phyloP scores from a whole-genome alignment of 2,113 vertebrate species.

The Eonycteris spelaea region DNA sequence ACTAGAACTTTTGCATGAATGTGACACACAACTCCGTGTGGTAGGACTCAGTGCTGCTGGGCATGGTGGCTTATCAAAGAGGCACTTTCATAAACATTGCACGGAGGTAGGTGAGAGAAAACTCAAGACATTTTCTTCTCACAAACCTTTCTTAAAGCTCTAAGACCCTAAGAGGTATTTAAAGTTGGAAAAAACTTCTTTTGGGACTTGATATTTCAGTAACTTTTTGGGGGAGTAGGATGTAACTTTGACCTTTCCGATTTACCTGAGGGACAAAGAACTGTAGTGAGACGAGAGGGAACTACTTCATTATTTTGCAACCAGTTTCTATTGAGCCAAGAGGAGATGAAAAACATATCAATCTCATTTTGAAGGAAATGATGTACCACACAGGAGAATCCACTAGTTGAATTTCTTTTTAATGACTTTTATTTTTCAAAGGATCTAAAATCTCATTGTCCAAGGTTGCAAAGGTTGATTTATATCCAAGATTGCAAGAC shows the following conservation, averaged over 20 bases:
- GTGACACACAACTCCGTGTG: accelerated
- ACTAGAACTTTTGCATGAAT: neutral
- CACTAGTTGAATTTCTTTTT: neutral
- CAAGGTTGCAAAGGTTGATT: neutral
- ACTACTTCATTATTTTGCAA: neutral
- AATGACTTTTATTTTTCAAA: conserved; percentile 23
- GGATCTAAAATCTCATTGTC: neutral
- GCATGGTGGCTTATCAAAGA: neutral
- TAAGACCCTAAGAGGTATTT: neutral
- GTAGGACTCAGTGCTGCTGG: no score
- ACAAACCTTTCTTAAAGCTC: neutral
- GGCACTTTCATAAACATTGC: neutral
- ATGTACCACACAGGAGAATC: neutral
- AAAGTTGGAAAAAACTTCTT: neutral
- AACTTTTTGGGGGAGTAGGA: neutral
- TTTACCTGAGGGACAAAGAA: neutral
- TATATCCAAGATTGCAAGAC: neutral
- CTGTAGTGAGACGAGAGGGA: neutral
- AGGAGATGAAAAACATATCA: neutral
- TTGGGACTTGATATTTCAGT: neutral
- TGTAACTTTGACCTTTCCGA: neutral
- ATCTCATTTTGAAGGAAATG: neutral
- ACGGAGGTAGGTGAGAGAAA: neutral
- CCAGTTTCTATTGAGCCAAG: neutral
- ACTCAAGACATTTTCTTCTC: neutral